Evolutionary conservation across 2,888 invertebrate genomes (phyloP), one percentile per base, ranked within the genome.

Genomic region (Bombyx huttoni): DNA sequence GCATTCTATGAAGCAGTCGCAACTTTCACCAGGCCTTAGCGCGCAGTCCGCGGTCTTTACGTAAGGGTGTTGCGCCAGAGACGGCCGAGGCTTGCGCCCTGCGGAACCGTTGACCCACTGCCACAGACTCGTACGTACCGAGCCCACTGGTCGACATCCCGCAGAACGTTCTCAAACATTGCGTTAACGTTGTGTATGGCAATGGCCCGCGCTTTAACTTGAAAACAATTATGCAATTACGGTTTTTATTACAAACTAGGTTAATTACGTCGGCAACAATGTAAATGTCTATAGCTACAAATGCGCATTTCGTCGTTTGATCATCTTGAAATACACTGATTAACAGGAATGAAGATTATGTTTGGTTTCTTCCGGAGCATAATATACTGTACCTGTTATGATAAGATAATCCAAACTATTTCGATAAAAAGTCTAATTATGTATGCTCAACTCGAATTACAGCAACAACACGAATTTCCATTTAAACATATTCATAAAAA

Each of bases 1-100:
- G 65, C 67, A 64, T 72, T 75, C 75, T 75, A 70, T 67, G 73
- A 67, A 63, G 73, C 72, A 68, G 73, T 70, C 68, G 60, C 73
- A 77, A 86, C 86, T 86, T 86, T 86, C 86, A 84, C 76, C 64
- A 62, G 67, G 66, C 72, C 69, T 68, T 65, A 68, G 69, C 68
- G 71, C 70, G 75, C 71, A 63, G 63, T 63, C 65, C 63, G 70
- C 67, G 64, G 64, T 65, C 62, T 66, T 87, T 87, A 86, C 88
- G 88, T 82, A 87, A 87, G 83, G 81, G 80, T 73, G 81, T 87
- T 87, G 85, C 87, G 85, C 81, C 83, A 87, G 85, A 73, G 64
- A 52, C 62, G 51, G 54, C 56, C 57, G 53, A 61, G 58, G 62
- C 62, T 70, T 66, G 74, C 79, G 83, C 81, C 84, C 85, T 80